A percentile compares a stretch with the other conserved stretches of the same genome.
phyloP scores from a whole-genome alignment of 2,888 invertebrate species.

The Stomorhina lunata region DNA sequence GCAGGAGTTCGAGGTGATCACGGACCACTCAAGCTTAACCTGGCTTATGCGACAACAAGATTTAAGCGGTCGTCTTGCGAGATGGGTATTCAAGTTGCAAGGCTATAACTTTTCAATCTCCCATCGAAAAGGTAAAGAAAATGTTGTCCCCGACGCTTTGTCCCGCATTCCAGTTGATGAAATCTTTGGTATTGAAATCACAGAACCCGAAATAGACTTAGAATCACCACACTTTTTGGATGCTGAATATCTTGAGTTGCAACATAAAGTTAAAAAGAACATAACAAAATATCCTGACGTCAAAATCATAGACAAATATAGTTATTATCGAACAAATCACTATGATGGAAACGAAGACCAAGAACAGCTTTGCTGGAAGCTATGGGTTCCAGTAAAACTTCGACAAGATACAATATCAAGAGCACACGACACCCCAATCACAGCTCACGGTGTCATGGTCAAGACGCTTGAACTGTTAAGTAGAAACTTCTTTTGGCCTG shows the following conservation, averaged over 20 bases:
- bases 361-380: slow-evolving; percentile 32
- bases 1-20: neutral
- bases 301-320: slow-evolving; percentile 16
- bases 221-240: neutral
- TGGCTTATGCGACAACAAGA: neutral
- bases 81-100: slow-evolving; percentile 2
- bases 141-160: slow-evolving; percentile 5
- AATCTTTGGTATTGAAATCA: neutral
- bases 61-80: no score
- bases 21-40: neutral
- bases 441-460: slow-evolving; percentile 29
- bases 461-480: slow-evolving; percentile 42
- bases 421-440: slow-evolving; percentile 18
- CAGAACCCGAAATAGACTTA: slow-evolving; percentile 8
- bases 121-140: neutral
- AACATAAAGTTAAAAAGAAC: neutral
- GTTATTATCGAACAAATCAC: slow-evolving; percentile 32
- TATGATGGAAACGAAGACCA: slow-evolving; percentile 2
- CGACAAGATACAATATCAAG: neutral
- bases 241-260: neutral
- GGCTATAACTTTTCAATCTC: neutral
- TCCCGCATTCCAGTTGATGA: neutral
- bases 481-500: no score
- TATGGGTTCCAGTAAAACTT: slow-evolving; percentile 41
- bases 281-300: no score